Conservation (phyloP, 1,140 invertebrate genomes). For the Drosophila parvula region DNA sequence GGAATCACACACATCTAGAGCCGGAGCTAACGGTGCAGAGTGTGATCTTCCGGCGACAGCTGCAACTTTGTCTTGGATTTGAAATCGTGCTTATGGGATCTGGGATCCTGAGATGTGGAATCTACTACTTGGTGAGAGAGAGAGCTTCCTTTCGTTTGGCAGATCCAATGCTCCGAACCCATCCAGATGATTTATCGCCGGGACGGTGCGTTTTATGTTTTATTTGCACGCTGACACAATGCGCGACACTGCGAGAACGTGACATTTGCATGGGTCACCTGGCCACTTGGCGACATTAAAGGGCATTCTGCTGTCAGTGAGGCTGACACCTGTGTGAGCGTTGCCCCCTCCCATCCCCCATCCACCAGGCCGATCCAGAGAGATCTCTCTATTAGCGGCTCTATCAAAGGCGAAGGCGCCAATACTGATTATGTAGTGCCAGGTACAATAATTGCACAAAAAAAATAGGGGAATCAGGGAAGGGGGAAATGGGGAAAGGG, state of each 20-base stretch:
- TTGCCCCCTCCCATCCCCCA: background rate
- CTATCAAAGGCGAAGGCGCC: constrained; percentile 57
- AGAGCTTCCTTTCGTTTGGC: constrained; percentile 13
- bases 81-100: background rate
- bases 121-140: background rate
- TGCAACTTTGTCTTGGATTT: constrained; percentile 29
- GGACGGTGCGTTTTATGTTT: constrained; percentile 78
- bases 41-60: constrained; percentile 46
- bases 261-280: constrained; percentile 74
- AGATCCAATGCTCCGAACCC: constrained; percentile 24
- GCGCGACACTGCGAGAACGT: constrained; percentile 51
- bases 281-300: constrained; percentile 73
- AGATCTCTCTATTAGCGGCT: constrained; percentile 57
- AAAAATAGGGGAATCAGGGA: background rate
- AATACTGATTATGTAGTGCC: constrained; percentile 44
- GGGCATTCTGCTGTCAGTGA: constrained; percentile 76
- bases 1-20: constrained; percentile 9
- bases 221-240: constrained; percentile 74
- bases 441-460: constrained; percentile 31
- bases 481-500: background rate
- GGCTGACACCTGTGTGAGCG: constrained; percentile 75
- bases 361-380: background rate
- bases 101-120: background rate
- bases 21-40: constrained; percentile 29
- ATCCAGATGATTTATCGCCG: constrained; percentile 70